A percentile compares a stretch with the other conserved stretches of the same genome.
Evolutionary conservation across 2,113 vertebrate genomes (phyloP).

Genomic region (Colossoma macropomum): DNA sequence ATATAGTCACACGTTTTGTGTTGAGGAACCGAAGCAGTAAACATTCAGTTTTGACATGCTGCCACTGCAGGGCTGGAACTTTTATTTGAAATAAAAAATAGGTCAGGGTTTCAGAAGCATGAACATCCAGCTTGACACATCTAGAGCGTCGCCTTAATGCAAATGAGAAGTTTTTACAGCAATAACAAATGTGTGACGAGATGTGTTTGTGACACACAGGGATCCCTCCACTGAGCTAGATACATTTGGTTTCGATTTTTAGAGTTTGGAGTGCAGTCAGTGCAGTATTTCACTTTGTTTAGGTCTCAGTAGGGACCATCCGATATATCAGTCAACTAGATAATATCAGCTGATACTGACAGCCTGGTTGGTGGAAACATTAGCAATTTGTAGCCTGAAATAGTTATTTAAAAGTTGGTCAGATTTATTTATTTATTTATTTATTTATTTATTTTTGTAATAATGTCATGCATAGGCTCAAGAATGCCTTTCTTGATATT

Average conservation of each 20-base stretch:
- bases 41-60: background rate
- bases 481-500: no score
- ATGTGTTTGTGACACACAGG: background rate
- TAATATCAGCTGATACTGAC: no score
- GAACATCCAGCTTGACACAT: constrained; percentile 43
- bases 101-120: constrained; percentile 20
- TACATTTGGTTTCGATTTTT: background rate
- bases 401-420: no score
- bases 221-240: background rate
- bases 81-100: constrained; percentile 20
- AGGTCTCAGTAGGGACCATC: no score
- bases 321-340: no score
- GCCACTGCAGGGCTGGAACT: background rate
- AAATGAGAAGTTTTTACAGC: background rate
- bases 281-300: background rate
- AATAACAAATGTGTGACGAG: constrained; percentile 15
- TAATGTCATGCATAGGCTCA: no score
- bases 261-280: background rate
- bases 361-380: no score
- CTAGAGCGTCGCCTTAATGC: constrained; percentile 24
- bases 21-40: background rate
- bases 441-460: no score
- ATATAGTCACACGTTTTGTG: background rate
- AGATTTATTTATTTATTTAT: no score
- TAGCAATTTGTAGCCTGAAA: no score